Base-by-base conservation (phyloP, 1,140 invertebrate genomes). In the Panagrolaimus sp. region DNA sequence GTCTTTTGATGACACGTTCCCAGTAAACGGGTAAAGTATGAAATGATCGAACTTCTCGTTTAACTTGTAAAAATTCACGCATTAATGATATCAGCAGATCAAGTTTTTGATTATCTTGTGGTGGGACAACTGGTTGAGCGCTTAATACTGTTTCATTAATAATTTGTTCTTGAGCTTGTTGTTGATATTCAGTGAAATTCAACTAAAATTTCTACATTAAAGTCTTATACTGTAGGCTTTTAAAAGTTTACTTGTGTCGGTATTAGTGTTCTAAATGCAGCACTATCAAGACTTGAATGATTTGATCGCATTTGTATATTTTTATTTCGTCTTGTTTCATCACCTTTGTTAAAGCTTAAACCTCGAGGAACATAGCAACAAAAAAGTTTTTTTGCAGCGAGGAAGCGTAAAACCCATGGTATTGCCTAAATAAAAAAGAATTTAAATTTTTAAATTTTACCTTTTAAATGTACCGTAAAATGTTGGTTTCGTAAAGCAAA, bases 341-440 rank as follows among this genome's bases (percentile, higher is more conserved):
- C 81, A 17, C 75, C 77, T 69, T 83, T 81, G 47, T 80, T 73
- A 24, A 79, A 63, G 15, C 81, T 66, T 24, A 83, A 66, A n/a
- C 70, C 64, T 47, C 65, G 64, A 38, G 79, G 79, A 10, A 73
- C 81, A 68, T 83, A 81, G 63, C 79, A 81, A 68, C 79, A 81
- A 62, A 83, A 78, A 10, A 81, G 65, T 58, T 83, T 69, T 66
- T 81, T 80, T n/a, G 81, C 79, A 28, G 72, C 73, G 10, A 81
- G 52, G 70, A 81, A 81, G 46, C 81, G 71, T 15, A 81, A 63
- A 64, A 72, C 81, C 63, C 70, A 68, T 7, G 79, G 79, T 64
- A 81, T 76, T 14, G 76, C 68, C 75, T 80, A 58, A 71, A 81
- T 71, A 24, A 62, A 45, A 47, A 12, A n/a, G 71, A 21, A 68